These are phyloP conservation scores for Drosophila cognata DNA, from an alignment of 2,888 invertebrate genomes.

Conservation along the genomic window DNA sequence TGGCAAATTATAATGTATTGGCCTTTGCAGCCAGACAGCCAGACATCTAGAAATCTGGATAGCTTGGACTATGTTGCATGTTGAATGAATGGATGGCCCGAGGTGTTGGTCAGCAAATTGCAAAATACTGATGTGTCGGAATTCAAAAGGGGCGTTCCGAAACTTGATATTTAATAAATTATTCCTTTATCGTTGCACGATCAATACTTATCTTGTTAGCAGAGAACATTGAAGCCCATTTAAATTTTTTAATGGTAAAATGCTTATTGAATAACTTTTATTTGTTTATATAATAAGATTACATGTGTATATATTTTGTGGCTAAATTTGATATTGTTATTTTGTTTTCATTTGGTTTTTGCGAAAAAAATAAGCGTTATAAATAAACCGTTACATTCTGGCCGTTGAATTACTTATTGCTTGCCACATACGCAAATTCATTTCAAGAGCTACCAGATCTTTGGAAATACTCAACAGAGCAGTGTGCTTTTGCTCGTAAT, in stretches of 20 bases:
- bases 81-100: slow-evolving; percentile 55
- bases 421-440: slow-evolving; percentile 16
- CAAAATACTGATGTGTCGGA: slow-evolving; percentile 56
- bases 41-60: neutral
- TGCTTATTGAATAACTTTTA: neutral
- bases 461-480: neutral
- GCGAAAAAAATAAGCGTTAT: neutral
- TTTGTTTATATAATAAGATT: neutral
- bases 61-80: slow-evolving; percentile 13
- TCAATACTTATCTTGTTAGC: slow-evolving; percentile 61
- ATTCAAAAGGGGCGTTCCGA: slow-evolving; percentile 46
- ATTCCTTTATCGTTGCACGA: slow-evolving; percentile 50
- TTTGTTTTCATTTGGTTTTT: neutral
- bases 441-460: neutral
- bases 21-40: slow-evolving; percentile 17
- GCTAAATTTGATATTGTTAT: too few relatives aligned
- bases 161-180: slow-evolving; percentile 59
- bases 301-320: neutral
- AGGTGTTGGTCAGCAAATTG: slow-evolving; percentile 76
- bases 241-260: too few relatives aligned
- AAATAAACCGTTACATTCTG: neutral
- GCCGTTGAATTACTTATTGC: slow-evolving; percentile 5
- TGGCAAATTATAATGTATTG: slow-evolving; percentile 78
- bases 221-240: slow-evolving; percentile 12
- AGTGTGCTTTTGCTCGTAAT: neutral